Evolutionary conservation across 2,888 invertebrate species (phyloP).

Genomic region (Molanna angustata): DNA sequence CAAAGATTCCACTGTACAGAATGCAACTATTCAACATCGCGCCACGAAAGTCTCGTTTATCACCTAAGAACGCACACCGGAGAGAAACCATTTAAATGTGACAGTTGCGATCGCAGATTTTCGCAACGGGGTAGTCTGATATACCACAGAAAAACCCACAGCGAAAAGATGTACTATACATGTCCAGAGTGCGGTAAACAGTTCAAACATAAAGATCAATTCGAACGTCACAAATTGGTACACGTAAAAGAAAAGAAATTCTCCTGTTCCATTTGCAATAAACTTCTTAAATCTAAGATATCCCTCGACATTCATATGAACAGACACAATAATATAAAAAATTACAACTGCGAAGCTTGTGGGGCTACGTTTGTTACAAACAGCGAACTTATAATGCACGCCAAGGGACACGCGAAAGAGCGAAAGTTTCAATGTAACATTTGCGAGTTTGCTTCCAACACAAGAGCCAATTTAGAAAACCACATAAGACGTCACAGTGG

Average conservation of each 20-base stretch:
- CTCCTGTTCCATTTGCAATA: neutral
- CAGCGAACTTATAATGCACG: neutral
- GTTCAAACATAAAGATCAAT: conserved; percentile 3
- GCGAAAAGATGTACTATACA: neutral
- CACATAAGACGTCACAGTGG: neutral
- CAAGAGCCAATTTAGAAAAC: neutral
- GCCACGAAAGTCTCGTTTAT: neutral
- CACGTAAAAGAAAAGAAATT: neutral
- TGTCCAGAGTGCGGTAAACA: neutral
- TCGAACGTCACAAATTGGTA: neutral
- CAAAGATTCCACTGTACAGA: neutral
- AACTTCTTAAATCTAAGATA: neutral
- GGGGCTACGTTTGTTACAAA: neutral
- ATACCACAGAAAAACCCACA: neutral
- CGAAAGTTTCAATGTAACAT: neutral
- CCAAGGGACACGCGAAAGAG: neutral
- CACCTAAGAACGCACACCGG: conserved; percentile 1
- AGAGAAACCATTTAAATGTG: conserved; percentile 3
- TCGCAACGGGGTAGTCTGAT: neutral
- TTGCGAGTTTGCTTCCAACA: neutral
- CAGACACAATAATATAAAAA: neutral
- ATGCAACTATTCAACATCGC: neutral
- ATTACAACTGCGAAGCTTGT: neutral
- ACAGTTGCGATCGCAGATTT: neutral
- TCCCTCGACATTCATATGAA: neutral